Percentiles rank a stretch among this genome's conserved stretches.
Evolutionary conservation across 2,113 vertebrate species (phyloP).

Genomic region (Haemorhous mexicanus): DNA sequence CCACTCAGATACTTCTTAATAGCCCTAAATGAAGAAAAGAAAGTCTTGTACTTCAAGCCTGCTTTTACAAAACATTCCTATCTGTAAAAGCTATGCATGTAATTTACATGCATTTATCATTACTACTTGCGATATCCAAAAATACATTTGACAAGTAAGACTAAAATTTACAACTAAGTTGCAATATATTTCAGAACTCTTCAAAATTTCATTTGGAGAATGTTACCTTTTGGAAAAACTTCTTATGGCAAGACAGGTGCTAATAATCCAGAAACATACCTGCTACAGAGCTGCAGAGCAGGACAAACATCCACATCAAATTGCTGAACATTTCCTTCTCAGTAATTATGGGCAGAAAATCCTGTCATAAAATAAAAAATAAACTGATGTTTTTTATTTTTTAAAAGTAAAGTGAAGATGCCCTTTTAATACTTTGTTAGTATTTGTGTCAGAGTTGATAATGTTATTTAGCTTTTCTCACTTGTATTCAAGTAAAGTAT

Average conservation of each 20-base stretch:
- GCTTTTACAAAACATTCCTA: background rate
- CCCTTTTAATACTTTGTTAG: background rate
- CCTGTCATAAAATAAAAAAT: constrained; percentile 33
- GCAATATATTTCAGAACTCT: background rate
- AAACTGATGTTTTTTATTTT: background rate
- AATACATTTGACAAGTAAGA: background rate
- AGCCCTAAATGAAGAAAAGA: background rate
- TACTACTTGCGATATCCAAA: background rate
- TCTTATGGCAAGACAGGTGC: background rate
- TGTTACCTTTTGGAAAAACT: background rate
- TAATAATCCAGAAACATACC: constrained; percentile 38
- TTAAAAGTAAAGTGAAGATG: background rate
- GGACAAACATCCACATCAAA: background rate
- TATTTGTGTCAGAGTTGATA: background rate
- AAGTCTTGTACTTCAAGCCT: background rate
- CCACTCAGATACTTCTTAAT: background rate
- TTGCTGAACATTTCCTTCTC: background rate
- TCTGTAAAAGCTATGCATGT: background rate
- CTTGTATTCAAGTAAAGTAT: background rate
- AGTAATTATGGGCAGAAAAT: background rate
- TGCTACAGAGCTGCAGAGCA: constrained; percentile 1
- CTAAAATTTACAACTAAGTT: background rate
- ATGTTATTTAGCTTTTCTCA: background rate
- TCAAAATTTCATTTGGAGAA: background rate
- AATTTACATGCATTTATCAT: background rate